Evolutionary conservation across 2,113 vertebrate species (phyloP), one percentile per base, ranked within the genome.

Genomic region (Xiphias gladius): DNA sequence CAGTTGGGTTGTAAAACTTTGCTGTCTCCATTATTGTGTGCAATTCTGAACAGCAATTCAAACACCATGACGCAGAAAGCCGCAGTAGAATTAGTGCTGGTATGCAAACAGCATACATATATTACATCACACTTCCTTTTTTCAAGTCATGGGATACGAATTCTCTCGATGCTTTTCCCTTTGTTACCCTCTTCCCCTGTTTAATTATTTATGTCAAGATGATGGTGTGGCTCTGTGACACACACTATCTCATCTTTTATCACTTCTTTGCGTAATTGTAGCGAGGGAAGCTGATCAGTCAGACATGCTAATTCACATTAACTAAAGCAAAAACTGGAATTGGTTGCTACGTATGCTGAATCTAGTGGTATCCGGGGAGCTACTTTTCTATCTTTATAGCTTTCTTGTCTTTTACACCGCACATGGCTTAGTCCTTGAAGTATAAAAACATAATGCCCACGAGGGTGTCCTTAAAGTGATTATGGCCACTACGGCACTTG

Each of bases 151-250:
- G 12, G 10, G 32, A 26, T 26, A 28, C 35, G 41, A 66, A 72
- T 68, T 19, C 30, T 77, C 67, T 73, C 30, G 19, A 43, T 48
- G 58, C 32, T 17, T 50, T 20, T 13, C 9, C 35, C 32, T 82
- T 76, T 52, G 55, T 76, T 57, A 63, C 20, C 30, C 2, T 50
- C 58, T 50, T 26, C 19, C 55, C 24, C 82, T 82, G 78, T 79
- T 85, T 22, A 85, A 77, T 87, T 77, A 88, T 86, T 89, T 77
- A 87, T 73, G 72, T 50, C 37, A n/a, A 76, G 41, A 77, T 50
- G 41, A 64, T 35, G 28, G 46, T 12, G 69, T 65, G 58, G 52
- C 69, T 61, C 59, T 59, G 59, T 84, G 20, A 73, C 76, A 54
- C 72, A 64, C 7, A 62, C 71, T 24, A 32, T 67, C 69, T 73